Evolutionary conservation across 1,140 invertebrate genomes (phyloP), one percentile per base, ranked within the genome.

Genomic region (Drosophila mauritiana): DNA sequence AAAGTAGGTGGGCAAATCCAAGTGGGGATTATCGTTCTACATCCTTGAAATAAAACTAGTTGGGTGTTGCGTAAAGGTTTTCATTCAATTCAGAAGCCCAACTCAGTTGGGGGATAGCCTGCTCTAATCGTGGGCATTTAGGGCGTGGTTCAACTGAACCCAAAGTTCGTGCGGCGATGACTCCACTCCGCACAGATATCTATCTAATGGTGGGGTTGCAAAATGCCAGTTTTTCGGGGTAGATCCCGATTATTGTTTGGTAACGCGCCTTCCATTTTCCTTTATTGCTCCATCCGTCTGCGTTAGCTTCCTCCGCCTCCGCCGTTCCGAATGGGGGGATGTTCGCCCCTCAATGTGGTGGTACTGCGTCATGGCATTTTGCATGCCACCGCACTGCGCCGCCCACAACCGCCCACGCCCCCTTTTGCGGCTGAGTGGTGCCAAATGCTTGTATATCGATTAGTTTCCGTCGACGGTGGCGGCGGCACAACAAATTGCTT

Each of bases 391-490:
- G 34, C 22, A n/a, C 12, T 20, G 20, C n/a, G 17, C 48, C 27
- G 13, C 37, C 54, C 17, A 43, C 42, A 42, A 31, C 22, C 57
- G 7, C 45, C 48, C 48, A 51, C 27, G 46, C 48, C 48, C 48
- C 48, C 25, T 68, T 63, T 67, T 36, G 43, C 36, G 36, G 36
- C 13, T 25, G 34, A 67, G 45, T 65, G 61, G 54, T 78, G 74
- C 74, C 74, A 78, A 78, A 73, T 55, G 64, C 73, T 78, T 78
- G 74, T 78, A 77, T 78, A 78, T 78, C 74, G 74, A 78, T 78
- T 78, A 77, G 73, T 78, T 77, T 49, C 74, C 46, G 56, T 77
- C 64, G 34, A 37, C 64, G 51, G 61, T 51, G 68, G 61, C 45
- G 68, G 65, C 65, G 65, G 42, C 67, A 34, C 36, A 61, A 73